Evolutionary conservation across 2,888 invertebrate genomes (phyloP), one percentile per base, ranked within the genome.

Genomic region (Alitta virens): DNA sequence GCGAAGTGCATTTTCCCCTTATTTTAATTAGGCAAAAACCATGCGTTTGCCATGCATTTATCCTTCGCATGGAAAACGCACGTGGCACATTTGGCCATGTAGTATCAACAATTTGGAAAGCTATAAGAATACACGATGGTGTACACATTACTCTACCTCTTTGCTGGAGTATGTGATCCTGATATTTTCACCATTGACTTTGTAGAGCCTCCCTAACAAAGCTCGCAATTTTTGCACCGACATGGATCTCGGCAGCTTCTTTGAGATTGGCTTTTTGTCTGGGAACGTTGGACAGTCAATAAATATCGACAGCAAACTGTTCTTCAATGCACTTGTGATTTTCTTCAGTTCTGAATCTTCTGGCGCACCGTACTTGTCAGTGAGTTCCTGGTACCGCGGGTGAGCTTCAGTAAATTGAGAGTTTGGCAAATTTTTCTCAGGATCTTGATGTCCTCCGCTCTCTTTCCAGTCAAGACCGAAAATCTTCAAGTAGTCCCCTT

Each of bases 401-500:
- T 94, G 92, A 66, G 87, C 86, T 7, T 58, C 63, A 1, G 66
- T 50, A 60, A 77, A 77, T 23, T 72, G 72, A 16, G 52, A 42
- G 33, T 71, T 72, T n/a, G 75, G 73, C 5, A 73, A 72, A 60
- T 73, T 74, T 64, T 73, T 69, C 21, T 60, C 63, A 2, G 63
- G 56, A 84, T 85, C 49, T 81, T 78, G 56, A 83, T 82, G 0
- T 82, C 80, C 65, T 84, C 84, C 16, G 79, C 82, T 69, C 49
- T 70, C 73, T 43, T 75, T 64, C 81, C 80, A 82, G 12, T 72
- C 73, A 33, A 71, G 68, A 26, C 91, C 91, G 80, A 89, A 89
- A 24, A 88, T 86, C 81, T 94, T 94, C 81, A 95, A 83, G 75
- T 95, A 94, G 83, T 95, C 95, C 65, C 92, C 90, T 75, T 95